Conservation (phyloP, 2,113 vertebrate species). For the Lampris megalopsis region DNA sequence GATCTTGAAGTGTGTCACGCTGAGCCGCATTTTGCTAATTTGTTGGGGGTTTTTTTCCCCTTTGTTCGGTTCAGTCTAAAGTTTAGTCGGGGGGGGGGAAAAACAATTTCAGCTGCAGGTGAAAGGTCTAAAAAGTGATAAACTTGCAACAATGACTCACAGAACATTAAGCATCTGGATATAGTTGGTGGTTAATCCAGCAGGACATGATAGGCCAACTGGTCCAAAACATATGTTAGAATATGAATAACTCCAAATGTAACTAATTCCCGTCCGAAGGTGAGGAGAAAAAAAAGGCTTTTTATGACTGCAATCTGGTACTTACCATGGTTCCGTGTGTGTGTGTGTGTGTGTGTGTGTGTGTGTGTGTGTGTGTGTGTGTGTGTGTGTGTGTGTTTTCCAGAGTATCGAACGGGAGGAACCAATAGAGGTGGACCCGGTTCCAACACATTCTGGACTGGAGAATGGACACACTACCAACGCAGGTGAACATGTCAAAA, state of each 20-base stretch:
- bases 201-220: constrained; percentile 18
- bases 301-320: neutral
- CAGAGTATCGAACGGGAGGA: constrained; percentile 84
- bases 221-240: constrained; percentile 41
- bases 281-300: neutral
- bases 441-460: constrained; percentile 52
- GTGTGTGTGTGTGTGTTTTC: constrained; percentile 41
- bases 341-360: too few species aligned
- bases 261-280: constrained; percentile 4
- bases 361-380: too few species aligned
- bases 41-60: constrained; percentile 25
- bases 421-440: constrained; percentile 79
- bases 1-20: constrained; percentile 17
- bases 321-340: constrained; percentile 1
- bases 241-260: constrained; percentile 16
- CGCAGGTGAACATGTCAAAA: constrained; percentile 62
- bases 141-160: constrained; percentile 51
- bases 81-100: constrained; percentile 8
- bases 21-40: neutral
- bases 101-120: constrained; percentile 45
- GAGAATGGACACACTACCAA: constrained; percentile 76
- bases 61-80: constrained; percentile 33
- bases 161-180: constrained; percentile 51
- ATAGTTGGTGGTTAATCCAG: constrained; percentile 34
- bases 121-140: constrained; percentile 18